Evolutionary conservation across 1,140 invertebrate genomes (phyloP), one percentile per base, ranked within the genome.

Genomic region (Hylaeus volcanicus): DNA sequence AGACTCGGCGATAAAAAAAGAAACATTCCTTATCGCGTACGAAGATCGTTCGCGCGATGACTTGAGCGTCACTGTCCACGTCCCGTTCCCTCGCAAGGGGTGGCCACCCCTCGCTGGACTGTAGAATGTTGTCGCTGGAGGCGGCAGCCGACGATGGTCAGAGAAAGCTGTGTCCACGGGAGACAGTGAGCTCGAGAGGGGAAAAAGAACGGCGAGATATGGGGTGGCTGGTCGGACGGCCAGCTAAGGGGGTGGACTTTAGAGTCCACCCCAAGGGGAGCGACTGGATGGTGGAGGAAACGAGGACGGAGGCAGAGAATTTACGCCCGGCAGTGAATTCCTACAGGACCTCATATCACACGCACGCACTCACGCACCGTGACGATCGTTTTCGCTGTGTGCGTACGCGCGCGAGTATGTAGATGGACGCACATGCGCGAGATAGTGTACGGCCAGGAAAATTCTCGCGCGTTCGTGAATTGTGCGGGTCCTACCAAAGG

Each of bases 51-150:
- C 86, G 79, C 84, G 66, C 84, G 69, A 85, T 26, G 26, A 89
- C 88, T 91, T 92, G 92, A 93, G 92, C 90, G 89, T 92, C 92
- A 93, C 92, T 93, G 92, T 88, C 89, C 88, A 83, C 87, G 76
- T 85, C 53, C 77, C 60, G 83, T 79, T 66, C 82, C 77, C 66
- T 15, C 79, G 79, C 81, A 88, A 86, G 91, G 89, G 89, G 83
- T 91, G 89, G 90, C 89, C 91, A 92, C 92, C 92, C 58, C 91
- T 92, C 88, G 89, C 87, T 89, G 88, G 89, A 84, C 89, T 92
- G 89, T 87, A 92, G 91, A 93, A 92, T 92, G 92, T 92, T 92
- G 91, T 91, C 90, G 91, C 89, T 93, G 89, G 91, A 92, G 92
- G 92, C 91, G 88, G 90, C 88, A 86, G 90, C 89, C 26, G 88